Evolutionary conservation across 2,113 vertebrate species (phyloP).

Genomic region (Bujurquina vittata): DNA sequence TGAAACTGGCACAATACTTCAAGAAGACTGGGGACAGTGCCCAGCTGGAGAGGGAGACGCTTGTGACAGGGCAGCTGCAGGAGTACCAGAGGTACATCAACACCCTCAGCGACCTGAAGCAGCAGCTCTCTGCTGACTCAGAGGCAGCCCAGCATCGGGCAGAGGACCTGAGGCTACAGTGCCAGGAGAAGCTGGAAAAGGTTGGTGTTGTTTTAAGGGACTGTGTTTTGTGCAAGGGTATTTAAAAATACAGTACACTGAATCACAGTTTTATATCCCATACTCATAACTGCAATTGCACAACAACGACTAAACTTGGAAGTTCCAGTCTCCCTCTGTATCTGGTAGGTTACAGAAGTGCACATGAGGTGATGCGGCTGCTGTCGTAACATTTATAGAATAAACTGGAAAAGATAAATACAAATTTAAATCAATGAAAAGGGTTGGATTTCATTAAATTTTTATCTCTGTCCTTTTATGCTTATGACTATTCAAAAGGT

Average conservation of each 20-base stretch:
- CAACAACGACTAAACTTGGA: not conserved
- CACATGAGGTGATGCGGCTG: not conserved
- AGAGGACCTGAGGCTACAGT: conserved; percentile 48
- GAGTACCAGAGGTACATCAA: conserved; percentile 74
- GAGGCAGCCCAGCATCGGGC: conserved; percentile 59
- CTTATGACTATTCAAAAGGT: not conserved
- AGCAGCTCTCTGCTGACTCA: conserved; percentile 21
- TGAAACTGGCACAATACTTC: conserved; percentile 74
- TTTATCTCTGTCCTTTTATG: not conserved
- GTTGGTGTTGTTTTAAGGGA: conserved; percentile 44
- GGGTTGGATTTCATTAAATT: not conserved
- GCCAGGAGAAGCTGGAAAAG: conserved; percentile 59
- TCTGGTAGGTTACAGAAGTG: not conserved
- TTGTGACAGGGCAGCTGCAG: conserved; percentile 35
- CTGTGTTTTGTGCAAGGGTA: not conserved
- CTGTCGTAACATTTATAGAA: not conserved
- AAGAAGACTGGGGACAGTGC: conserved; percentile 56
- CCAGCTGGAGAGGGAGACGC: conserved; percentile 29
- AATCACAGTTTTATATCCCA: not conserved
- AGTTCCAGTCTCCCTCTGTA: accelerated
- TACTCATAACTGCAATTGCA: not conserved
- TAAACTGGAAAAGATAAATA: not conserved
- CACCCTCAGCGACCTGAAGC: conserved; percentile 71
- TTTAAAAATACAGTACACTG: not conserved
- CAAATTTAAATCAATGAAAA: not conserved